Base-by-base conservation (phyloP, 2,113 vertebrate species). In the Zootoca vivipara region DNA sequence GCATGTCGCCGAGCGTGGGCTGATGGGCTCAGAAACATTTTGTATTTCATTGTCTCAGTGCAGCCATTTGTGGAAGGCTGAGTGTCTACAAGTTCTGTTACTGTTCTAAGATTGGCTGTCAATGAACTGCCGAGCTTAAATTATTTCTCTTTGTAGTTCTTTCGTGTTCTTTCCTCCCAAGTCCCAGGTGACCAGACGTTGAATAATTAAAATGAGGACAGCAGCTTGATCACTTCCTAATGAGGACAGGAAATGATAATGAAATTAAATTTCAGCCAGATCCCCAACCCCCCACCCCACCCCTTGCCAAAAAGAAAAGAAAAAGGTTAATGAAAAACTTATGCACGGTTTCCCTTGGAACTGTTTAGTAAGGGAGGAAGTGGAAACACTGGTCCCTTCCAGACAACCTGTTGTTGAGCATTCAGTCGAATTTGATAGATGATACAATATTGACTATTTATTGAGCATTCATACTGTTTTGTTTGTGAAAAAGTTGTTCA, bases 201-300 rank as follows among this genome's bases (percentile, higher is more conserved):
- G 85, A 91, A 91, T 65, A 13, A 85, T n/a, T 24, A 84, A 82
- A 12, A 83, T 52, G 78, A 85, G 28, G 80, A 90, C 73, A 94
- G 85, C 78, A 93, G 93, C 73, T 82, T 87, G 88, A 91, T 94
- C 64, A 28, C 38, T 92, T 87, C 35, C 8, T 90, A 92, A 90
- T 85, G 15, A 72, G 80, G 89, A 81, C 22, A 92, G 74, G 82
- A 94, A 93, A 90, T 2, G 0, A 82, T 78, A 0, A 62, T 79
- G 72, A 89, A 92, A 93, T 92, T 90, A 90, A 85, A 82, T 75
- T 85, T 87, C 33, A 79, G 65, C 82, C n/a, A 74, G 28, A 70
- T 13, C 70, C 30, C 30, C 33, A 70, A 9, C 46, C 46, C 42
- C 46, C 46, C 46, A 72, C 12, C 46, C 42, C 46, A 9, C 46